Evolutionary conservation across 2,888 invertebrate genomes (phyloP).

Genomic region (Campoplex nolae): DNA sequence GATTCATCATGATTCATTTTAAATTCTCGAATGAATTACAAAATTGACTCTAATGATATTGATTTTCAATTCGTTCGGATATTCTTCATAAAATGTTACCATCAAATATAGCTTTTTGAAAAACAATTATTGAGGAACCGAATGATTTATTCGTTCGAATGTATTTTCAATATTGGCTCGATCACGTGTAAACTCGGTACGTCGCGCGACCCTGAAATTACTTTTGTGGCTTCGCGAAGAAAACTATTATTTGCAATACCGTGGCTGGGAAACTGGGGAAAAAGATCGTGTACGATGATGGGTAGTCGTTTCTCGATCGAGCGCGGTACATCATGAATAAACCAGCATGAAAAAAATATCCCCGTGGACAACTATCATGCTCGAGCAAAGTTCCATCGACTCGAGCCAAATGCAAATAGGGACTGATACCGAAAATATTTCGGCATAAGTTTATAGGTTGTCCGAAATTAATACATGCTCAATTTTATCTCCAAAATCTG

Average conservation of each 20-base stretch:
- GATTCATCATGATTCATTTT: background rate
- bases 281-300: slow-evolving; percentile 54
- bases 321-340: slow-evolving; percentile 65
- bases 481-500: background rate
- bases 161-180: background rate
- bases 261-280: background rate
- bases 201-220: background rate
- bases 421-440: background rate
- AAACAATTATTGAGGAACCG: no score
- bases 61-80: background rate
- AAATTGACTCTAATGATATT: background rate
- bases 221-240: background rate
- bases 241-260: slow-evolving; percentile 14
- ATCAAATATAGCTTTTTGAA: background rate
- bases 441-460: no score
- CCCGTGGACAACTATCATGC: slow-evolving; percentile 44
- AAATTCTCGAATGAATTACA: background rate
- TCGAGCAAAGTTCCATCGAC: background rate
- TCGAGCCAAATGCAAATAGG: background rate
- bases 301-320: slow-evolving; percentile 47
- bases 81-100: no score
- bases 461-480: no score
- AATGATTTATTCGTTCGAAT: background rate
- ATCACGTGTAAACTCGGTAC: background rate
- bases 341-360: slow-evolving; percentile 57